These are phyloP conservation scores for Lamproptera curius DNA, from an alignment of 2,888 invertebrate genomes.

Conservation along the genomic window DNA sequence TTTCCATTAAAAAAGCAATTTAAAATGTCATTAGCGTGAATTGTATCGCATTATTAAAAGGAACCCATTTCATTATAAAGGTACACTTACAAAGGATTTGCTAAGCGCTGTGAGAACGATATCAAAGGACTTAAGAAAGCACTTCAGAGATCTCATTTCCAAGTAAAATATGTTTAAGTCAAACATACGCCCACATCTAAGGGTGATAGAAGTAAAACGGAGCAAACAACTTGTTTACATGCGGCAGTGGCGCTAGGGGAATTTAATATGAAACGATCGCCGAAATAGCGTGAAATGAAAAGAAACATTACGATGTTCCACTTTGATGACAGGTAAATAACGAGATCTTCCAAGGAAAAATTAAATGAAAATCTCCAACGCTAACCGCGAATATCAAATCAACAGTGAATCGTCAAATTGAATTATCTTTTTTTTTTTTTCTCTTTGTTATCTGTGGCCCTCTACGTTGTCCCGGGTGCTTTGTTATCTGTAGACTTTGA, in stretches of 20 bases:
- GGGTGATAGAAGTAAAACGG: slow-evolving; percentile 17
- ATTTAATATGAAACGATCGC: slow-evolving; percentile 26
- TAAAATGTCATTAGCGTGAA: no score
- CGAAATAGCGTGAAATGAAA: slow-evolving; percentile 23
- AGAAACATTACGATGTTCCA: neutral
- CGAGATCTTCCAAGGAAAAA: no score
- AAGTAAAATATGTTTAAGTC: slow-evolving; percentile 29
- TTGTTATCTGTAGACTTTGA: neutral
- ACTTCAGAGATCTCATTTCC: slow-evolving; percentile 34
- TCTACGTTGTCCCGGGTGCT: no score
- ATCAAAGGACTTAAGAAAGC: slow-evolving; percentile 29
- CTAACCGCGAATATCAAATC: no score
- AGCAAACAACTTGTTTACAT: slow-evolving; percentile 32
- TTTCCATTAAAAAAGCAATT: no score
- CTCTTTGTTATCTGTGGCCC: no score
- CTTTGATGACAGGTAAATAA: neutral
- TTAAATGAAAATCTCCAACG: no score
- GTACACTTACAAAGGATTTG: neutral
- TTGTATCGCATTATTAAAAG: neutral
- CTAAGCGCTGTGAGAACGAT: slow-evolving; percentile 5
- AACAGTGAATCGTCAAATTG: no score
- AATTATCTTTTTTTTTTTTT: no score
- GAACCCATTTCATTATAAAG: neutral
- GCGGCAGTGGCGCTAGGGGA: slow-evolving; percentile 23
- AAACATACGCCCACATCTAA: slow-evolving; percentile 26